Conservation (phyloP, 2,797 vertebrate species). For the Steatocranus sp. region DNA sequence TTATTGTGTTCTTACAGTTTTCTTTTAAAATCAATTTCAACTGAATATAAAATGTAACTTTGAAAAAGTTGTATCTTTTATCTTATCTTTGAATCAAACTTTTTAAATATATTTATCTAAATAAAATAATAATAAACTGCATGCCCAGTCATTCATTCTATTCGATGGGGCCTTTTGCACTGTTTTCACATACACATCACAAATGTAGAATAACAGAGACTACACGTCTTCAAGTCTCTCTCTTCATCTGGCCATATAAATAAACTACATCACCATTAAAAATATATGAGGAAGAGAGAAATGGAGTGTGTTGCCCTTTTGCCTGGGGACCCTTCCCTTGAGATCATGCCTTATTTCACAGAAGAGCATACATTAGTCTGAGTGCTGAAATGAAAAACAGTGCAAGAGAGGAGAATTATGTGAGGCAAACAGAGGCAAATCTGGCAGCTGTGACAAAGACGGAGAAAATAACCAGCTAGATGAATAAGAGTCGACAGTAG, state of each 20-base stretch:
- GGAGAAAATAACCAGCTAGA: not conserved
- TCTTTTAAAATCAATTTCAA: not conserved
- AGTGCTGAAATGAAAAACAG: not conserved
- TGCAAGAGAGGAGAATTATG: not conserved
- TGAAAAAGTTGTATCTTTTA: not conserved
- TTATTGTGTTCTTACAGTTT: not conserved
- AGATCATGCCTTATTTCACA: not conserved
- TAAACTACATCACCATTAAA: slow-evolving; percentile 15
- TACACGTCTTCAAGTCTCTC: not conserved
- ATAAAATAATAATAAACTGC: not conserved
- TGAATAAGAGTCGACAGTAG: not conserved
- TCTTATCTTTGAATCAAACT: not conserved
- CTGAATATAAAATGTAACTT: not conserved
- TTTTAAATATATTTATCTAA: rapidly evolving
- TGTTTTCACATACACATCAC: not conserved
- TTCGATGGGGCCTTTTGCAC: not conserved
- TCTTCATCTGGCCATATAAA: slow-evolving; percentile 6
- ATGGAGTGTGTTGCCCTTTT: not conserved
- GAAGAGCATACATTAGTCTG: not conserved
- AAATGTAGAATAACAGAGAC: not conserved
- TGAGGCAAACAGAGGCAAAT: not conserved
- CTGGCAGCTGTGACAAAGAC: not conserved
- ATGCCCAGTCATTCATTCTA: not conserved
- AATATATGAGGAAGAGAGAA: slow-evolving; percentile 8
- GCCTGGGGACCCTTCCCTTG: not conserved